A percentile compares a stretch with the other conserved stretches of the same genome.
These are phyloP conservation scores for Ptilorrhoa leucosticta DNA, from an alignment of 2,113 vertebrate species.

Conservation along the genomic window DNA sequence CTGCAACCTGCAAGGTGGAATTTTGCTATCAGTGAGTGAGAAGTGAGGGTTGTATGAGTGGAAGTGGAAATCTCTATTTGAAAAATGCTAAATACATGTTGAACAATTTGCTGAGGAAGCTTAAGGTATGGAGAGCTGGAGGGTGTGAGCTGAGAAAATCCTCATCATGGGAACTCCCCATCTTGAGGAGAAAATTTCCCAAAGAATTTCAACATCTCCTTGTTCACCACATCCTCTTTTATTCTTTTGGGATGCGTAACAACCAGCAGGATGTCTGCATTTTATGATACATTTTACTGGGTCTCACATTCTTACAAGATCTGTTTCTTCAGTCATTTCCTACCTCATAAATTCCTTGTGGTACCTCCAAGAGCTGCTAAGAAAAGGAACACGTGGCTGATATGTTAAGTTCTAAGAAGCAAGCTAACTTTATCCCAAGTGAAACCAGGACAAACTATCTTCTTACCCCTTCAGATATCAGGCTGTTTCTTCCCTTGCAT, in stretches of 20 bases:
- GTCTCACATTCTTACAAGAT: background rate
- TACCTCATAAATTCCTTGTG: background rate
- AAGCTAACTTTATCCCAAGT: background rate
- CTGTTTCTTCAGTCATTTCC: background rate
- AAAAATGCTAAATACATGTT: background rate
- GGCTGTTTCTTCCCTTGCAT: background rate
- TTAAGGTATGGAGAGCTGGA: background rate
- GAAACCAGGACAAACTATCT: background rate
- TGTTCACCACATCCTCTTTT: background rate
- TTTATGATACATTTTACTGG: background rate
- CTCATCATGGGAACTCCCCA: background rate
- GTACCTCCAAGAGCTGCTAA: background rate
- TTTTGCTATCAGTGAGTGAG: background rate
- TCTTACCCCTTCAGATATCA: background rate
- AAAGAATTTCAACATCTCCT: background rate
- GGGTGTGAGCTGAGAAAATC: background rate
- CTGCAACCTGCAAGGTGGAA: background rate
- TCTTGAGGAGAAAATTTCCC: background rate
- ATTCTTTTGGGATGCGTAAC: background rate
- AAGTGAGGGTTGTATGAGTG: background rate
- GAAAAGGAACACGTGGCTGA: background rate
- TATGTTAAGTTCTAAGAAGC: background rate
- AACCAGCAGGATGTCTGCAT: background rate
- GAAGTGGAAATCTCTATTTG: background rate
- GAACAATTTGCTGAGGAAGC: background rate